phyloP scores from a whole-genome alignment of 2,113 vertebrate species.

The Xiphophorus couchianus region DNA sequence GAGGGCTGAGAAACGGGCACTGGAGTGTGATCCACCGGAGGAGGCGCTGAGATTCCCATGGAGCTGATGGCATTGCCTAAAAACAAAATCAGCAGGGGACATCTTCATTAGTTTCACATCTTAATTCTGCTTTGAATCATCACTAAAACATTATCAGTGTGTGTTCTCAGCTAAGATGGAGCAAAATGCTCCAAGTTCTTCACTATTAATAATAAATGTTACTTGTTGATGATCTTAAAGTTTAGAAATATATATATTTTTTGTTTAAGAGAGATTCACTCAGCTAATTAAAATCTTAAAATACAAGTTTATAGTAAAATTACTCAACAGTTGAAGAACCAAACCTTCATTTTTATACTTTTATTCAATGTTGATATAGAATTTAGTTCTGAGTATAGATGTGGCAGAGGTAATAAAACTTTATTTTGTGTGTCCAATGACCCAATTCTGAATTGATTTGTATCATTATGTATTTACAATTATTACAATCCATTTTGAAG shows the following conservation, averaged over 20 bases:
- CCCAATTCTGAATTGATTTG: too few species aligned
- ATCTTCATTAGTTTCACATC: conserved; percentile 48
- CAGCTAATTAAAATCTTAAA: background rate
- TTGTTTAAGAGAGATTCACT: background rate
- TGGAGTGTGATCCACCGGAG: conserved; percentile 69
- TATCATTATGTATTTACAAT: too few species aligned
- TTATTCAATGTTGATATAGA: too few species aligned
- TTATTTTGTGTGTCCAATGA: too few species aligned
- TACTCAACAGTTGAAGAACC: too few species aligned
- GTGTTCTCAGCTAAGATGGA: conserved; percentile 10
- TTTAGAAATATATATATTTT: background rate
- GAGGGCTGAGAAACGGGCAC: conserved; percentile 68
- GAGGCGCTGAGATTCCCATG: conserved; percentile 69
- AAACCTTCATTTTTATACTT: too few species aligned
- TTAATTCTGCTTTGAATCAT: conserved; percentile 40
- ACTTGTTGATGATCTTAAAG: background rate
- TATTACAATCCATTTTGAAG: too few species aligned
- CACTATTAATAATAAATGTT: background rate
- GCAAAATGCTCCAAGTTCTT: background rate
- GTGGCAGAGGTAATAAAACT: too few species aligned
- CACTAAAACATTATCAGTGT: conserved; percentile 17
- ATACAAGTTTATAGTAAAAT: background rate
- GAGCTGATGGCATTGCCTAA: conserved; percentile 79
- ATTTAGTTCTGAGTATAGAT: too few species aligned
- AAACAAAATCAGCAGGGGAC: conserved; percentile 56